These are phyloP conservation scores for Uloborus plumipes DNA, from an alignment of 2,888 invertebrate species.

Conservation along the genomic window DNA sequence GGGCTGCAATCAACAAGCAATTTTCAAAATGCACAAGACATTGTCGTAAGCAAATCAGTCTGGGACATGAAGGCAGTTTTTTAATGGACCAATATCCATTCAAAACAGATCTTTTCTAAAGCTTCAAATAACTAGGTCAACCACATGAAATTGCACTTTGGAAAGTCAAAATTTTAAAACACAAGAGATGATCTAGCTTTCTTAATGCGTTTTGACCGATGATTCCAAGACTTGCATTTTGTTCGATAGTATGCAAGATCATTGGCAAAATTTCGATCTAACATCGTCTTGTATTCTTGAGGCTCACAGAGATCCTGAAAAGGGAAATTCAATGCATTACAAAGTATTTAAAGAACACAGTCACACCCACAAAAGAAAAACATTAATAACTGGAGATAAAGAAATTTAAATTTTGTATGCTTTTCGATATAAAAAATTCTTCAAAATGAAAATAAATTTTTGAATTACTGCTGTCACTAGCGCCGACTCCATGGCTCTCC, in stretches of 20 bases:
- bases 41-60: conserved; percentile 1
- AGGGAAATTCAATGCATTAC: neutral
- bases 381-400: no score
- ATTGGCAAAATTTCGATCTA: conserved; percentile 82
- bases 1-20: conserved; percentile 32
- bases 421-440: no score
- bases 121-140: neutral
- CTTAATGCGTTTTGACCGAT: conserved; percentile 46
- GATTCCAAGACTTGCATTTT: conserved; percentile 79
- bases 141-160: neutral
- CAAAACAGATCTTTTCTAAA: neutral
- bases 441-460: no score
- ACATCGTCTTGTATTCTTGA: conserved; percentile 85
- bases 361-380: no score
- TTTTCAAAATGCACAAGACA: conserved; percentile 41
- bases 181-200: conserved; percentile 10
- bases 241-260: conserved; percentile 82
- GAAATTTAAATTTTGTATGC: no score
- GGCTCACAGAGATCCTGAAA: conserved; percentile 79
- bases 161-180: neutral
- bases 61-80: no score
- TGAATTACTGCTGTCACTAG: no score
- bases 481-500: no score
- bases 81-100: no score
- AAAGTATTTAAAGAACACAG: no score